Evolutionary conservation across 2,113 vertebrate genomes (phyloP).

Genomic region (Mustelus asterias): DNA sequence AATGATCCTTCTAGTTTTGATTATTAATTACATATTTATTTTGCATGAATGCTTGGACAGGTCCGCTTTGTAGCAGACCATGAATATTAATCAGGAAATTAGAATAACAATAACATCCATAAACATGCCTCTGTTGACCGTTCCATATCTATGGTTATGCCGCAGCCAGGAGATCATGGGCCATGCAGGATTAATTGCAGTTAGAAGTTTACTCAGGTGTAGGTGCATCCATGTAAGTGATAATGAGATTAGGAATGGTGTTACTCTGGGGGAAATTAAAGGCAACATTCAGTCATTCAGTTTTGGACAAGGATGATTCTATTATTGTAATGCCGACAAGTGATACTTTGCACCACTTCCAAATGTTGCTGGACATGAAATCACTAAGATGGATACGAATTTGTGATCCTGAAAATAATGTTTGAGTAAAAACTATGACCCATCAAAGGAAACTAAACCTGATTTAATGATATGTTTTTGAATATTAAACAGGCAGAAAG

Average conservation of each 20-base stretch:
- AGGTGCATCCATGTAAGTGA: not conserved
- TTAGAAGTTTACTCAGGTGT: not conserved
- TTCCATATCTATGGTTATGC: not conserved
- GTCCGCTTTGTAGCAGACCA: not conserved
- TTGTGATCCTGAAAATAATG: not conserved
- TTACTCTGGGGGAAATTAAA: not conserved
- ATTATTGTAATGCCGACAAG: not conserved
- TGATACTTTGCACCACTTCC: not conserved
- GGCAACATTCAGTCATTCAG: not conserved
- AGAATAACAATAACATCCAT: not conserved
- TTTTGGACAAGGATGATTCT: not conserved
- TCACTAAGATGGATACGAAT: not conserved
- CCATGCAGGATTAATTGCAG: not conserved
- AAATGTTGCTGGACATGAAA: not conserved
- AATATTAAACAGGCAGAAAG: not conserved
- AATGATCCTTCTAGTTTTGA: not conserved
- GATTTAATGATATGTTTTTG: not conserved
- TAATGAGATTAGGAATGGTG: not conserved
- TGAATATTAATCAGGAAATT: constrained; percentile 13
- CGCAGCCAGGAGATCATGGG: not conserved
- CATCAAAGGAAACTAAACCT: not conserved
- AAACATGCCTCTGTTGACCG: not conserved
- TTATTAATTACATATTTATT: not conserved
- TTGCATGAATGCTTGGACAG: not conserved
- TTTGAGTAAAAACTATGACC: not conserved